Base-by-base conservation (phyloP, 2,888 invertebrate species). In the Cryptocephalus primarius region DNA sequence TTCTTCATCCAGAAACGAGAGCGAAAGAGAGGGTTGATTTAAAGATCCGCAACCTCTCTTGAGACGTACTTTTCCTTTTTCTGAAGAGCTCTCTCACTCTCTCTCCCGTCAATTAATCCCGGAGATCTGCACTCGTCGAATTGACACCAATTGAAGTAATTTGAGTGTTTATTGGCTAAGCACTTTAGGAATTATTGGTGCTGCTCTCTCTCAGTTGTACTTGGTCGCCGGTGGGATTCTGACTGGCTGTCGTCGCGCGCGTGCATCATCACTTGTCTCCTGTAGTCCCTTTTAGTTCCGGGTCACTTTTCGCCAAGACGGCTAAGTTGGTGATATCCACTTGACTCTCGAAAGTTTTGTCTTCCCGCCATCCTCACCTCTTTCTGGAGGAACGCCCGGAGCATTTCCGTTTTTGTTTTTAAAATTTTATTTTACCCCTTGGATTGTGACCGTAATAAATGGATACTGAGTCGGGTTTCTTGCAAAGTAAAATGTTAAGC, bases 401-500 rank as follows among this genome's bases (percentile, higher is more conserved):
- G 22, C 22, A 22, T 6, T 22, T 22, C 22, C 22, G 22, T 22
- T 22, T 22, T 6, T 6, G 2, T 22, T 22, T 46, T 45, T 44
- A n/a, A n/a, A n/a, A n/a, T 31, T 52, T 52, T 56, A 11, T 22
- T 22, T 22, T 22, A 2, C 22, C 6, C 22, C 22, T 6, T 22
- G 3, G 22, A 22, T 31, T 36, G n/a, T 36, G 36, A 12, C 12
- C 59, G 64, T 64, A 63, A 63, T 68, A 68, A 67, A 70, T 70
- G 70, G 70, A 69, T 68, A 65, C 66, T 68, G 68, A 67, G 61
- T 66, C 63, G 56, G 59, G 60, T 48, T 62, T 60, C 58, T 60
- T 67, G 53, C 64, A 64, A 60, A 55, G 61, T 65, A 70, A 82
- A 69, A 83, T 83, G 83, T 71, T 82, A 70, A 79, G 78, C 72